A percentile compares a stretch with the other conserved stretches of the same genome.
Conservation (phyloP, 37 sponge, comb jelly and placozoan genomes). For the Halichondria panicea region DNA sequence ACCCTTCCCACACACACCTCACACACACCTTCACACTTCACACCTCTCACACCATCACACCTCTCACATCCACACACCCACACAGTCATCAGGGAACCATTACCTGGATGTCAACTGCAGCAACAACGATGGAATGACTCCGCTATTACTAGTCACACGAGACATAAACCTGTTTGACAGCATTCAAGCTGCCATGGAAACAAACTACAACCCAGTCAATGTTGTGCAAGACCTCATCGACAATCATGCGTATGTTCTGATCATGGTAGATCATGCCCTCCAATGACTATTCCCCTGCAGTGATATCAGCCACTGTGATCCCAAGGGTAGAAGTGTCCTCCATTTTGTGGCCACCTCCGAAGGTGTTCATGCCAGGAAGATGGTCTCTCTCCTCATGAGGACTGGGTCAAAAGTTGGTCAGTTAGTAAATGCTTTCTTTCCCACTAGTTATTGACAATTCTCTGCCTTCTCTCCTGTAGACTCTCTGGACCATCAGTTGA, state of each 20-base stretch:
- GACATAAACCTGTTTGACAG: slow-evolving; percentile 80
- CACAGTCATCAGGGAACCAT: slow-evolving; percentile 32
- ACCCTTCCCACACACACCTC: neutral
- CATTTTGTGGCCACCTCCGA: slow-evolving; percentile 73
- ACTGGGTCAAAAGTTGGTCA: slow-evolving; percentile 62
- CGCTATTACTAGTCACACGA: slow-evolving; percentile 85
- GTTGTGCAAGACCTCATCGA: slow-evolving; percentile 73
- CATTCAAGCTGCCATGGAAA: slow-evolving; percentile 71
- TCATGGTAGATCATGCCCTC: neutral
- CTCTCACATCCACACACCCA: neutral
- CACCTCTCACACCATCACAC: slow-evolving; percentile 7
- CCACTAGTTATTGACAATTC: neutral
- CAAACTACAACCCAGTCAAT: slow-evolving; percentile 78
- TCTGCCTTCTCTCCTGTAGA: slow-evolving; percentile 14
- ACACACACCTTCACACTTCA: neutral
- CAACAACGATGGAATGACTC: slow-evolving; percentile 82
- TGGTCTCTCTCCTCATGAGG: slow-evolving; percentile 80
- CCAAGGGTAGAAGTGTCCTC: slow-evolving; percentile 68
- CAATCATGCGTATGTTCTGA: slow-evolving; percentile 75
- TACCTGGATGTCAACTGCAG: slow-evolving; percentile 80
- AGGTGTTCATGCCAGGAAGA: slow-evolving; percentile 61
- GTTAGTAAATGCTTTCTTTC: neutral
- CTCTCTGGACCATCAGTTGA: slow-evolving; percentile 15
- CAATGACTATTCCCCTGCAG: slow-evolving; percentile 12
- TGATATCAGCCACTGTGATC: slow-evolving; percentile 71